Conservation (phyloP, 2,888 invertebrate species). For the Ametastegia equiseti region DNA sequence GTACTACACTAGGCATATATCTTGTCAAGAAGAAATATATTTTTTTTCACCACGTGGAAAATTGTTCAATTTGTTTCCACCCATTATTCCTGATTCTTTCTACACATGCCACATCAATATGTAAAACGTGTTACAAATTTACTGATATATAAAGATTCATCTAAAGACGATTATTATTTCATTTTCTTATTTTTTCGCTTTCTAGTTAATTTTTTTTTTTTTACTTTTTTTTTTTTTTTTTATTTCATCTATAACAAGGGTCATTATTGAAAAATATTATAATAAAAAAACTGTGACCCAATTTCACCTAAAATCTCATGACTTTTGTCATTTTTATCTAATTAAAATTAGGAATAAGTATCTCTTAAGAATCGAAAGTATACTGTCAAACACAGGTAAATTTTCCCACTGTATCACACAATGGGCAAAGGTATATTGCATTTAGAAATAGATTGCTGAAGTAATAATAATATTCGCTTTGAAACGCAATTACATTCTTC, state of each 20-base stretch:
- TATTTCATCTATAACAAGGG: conserved; percentile 37
- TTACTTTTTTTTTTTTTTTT: conserved; percentile 7
- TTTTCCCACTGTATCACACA: neutral
- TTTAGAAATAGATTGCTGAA: conserved; percentile 19
- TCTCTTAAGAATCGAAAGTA: conserved; percentile 36
- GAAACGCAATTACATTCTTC: conserved; percentile 20
- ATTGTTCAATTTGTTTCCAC: conserved; percentile 3
- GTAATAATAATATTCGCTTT: conserved; percentile 9
- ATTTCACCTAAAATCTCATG: conserved; percentile 44
- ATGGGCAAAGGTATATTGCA: neutral
- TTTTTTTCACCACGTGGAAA: neutral
- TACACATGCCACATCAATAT: conserved; percentile 43
- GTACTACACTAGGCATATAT: conserved; percentile 12
- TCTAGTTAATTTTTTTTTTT: conserved; percentile 9
- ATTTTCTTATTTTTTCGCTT: neutral
- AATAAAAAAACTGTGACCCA: conserved; percentile 49
- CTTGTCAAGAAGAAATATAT: conserved; percentile 12
- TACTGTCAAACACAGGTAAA: conserved; percentile 34
- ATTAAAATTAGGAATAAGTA: conserved; percentile 45
- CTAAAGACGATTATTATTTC: conserved; percentile 28
- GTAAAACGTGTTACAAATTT: conserved; percentile 50
- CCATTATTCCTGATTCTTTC: conserved; percentile 26
- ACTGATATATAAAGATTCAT: conserved; percentile 46
- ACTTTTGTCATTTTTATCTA: conserved; percentile 39
- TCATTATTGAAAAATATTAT: conserved; percentile 31